phyloP scores from a whole-genome alignment of 2,113 vertebrate species.

The Beaufortia kweichowensis region DNA sequence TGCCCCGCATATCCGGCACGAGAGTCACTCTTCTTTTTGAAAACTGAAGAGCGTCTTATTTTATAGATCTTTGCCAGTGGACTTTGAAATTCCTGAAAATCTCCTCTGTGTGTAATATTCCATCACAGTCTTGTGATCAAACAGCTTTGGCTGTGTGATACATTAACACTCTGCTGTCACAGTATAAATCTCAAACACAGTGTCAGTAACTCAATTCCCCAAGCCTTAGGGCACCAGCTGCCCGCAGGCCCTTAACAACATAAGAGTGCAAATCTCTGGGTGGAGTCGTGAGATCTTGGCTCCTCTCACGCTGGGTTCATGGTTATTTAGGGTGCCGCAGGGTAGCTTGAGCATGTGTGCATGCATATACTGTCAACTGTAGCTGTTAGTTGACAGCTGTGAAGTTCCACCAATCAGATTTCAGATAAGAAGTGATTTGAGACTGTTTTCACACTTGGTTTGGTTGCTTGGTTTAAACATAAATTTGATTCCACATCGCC shows the following conservation, averaged over 20 bases:
- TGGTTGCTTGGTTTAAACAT: background rate
- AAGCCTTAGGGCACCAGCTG: conserved; percentile 16
- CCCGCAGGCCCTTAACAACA: conserved; percentile 8
- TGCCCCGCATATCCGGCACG: too few relatives aligned
- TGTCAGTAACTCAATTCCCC: conserved; percentile 19
- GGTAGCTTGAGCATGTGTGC: background rate
- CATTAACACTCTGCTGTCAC: conserved; percentile 11
- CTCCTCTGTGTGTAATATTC: conserved; percentile 17
- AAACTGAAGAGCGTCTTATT: background rate
- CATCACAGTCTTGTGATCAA: background rate
- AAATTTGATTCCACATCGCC: background rate
- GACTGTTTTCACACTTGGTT: too few relatives aligned
- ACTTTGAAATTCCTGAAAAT: conserved; percentile 12
- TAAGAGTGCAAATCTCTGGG: conserved; percentile 16
- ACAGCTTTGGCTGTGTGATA: background rate
- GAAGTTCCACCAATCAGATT: too few relatives aligned
- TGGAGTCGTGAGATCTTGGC: conserved; percentile 12
- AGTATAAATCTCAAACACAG: conserved; percentile 14
- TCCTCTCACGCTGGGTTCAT: conserved; percentile 3
- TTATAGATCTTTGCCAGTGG: background rate
- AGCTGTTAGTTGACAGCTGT: background rate
- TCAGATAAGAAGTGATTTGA: background rate
- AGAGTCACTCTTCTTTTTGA: background rate
- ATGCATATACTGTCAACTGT: background rate
- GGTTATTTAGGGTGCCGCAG: conserved; percentile 17